Evolutionary conservation across 2,888 invertebrate genomes (phyloP).

Genomic region (Cerastoderma edule): DNA sequence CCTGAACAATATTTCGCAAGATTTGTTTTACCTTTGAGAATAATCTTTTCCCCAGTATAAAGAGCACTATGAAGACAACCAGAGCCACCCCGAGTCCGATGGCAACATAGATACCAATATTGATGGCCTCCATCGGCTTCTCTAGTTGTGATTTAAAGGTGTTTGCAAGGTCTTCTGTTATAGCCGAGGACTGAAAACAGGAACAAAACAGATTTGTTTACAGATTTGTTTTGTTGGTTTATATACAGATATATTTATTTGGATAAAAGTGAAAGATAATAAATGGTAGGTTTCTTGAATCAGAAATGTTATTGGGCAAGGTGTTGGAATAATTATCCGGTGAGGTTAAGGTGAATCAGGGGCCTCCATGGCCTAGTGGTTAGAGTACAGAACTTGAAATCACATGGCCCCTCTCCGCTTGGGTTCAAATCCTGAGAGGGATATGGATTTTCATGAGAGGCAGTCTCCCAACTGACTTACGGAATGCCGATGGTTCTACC

Average conservation of each 20-base stretch:
- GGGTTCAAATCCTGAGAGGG: too few relatives aligned
- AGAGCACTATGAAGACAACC: slow-evolving; percentile 2
- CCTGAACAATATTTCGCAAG: not conserved
- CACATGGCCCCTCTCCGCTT: too few relatives aligned
- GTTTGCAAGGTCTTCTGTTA: slow-evolving; percentile 67
- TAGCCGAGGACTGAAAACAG: slow-evolving; percentile 67
- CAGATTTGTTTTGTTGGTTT: too few relatives aligned
- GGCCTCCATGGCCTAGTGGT: not conserved
- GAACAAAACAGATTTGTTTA: too few relatives aligned
- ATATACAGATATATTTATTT: not conserved
- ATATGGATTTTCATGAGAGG: too few relatives aligned
- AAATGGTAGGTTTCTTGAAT: not conserved
- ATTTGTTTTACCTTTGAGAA: not conserved
- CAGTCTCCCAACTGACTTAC: too few relatives aligned
- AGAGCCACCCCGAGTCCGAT: slow-evolving; percentile 44
- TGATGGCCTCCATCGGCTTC: slow-evolving; percentile 38
- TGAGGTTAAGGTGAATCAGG: not conserved
- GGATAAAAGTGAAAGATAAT: not conserved
- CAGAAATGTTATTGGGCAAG: not conserved
- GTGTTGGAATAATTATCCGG: not conserved
- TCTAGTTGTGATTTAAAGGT: slow-evolving; percentile 64
- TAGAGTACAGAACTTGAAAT: too few relatives aligned
- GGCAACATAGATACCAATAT: slow-evolving; percentile 46
- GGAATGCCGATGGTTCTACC: too few relatives aligned
- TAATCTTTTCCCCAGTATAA: not conserved